Evolutionary conservation across 2,797 vertebrate species (phyloP).

Genomic region (Leptatherina wallacei): DNA sequence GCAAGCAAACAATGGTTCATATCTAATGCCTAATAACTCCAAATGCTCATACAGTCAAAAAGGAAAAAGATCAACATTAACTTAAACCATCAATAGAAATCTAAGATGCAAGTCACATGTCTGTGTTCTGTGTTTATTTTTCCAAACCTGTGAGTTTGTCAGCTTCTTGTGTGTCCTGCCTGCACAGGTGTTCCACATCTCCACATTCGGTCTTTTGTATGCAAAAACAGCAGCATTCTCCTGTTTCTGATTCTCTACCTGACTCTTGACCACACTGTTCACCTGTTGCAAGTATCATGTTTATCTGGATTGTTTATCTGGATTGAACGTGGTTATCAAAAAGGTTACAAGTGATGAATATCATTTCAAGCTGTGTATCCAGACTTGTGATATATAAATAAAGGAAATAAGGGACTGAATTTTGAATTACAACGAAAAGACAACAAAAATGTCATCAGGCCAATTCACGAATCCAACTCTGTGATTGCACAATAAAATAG

Average conservation of each 20-base stretch:
- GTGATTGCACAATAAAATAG: neutral
- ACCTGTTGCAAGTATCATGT: neutral
- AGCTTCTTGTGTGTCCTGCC: neutral
- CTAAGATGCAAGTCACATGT: neutral
- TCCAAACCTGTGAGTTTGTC: neutral
- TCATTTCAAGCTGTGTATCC: neutral
- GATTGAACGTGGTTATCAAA: neutral
- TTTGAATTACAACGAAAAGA: neutral
- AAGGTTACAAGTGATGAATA: neutral
- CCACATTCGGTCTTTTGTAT: slow-evolving; percentile 12
- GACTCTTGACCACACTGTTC: slow-evolving; percentile 4
- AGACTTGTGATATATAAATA: neutral
- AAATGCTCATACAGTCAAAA: neutral
- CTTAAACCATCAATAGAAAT: neutral
- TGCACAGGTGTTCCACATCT: slow-evolving; percentile 8
- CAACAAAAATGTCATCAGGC: neutral
- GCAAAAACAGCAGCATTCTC: neutral
- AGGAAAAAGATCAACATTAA: neutral
- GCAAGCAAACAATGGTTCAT: neutral
- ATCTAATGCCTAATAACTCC: neutral
- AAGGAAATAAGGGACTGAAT: neutral
- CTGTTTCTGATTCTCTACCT: slow-evolving; percentile 1
- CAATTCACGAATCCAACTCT: neutral
- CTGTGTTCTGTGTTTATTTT: neutral
- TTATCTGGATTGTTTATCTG: neutral